Base-by-base conservation (phyloP, 2,797 vertebrate species). In the Thalassophryne amazonica region DNA sequence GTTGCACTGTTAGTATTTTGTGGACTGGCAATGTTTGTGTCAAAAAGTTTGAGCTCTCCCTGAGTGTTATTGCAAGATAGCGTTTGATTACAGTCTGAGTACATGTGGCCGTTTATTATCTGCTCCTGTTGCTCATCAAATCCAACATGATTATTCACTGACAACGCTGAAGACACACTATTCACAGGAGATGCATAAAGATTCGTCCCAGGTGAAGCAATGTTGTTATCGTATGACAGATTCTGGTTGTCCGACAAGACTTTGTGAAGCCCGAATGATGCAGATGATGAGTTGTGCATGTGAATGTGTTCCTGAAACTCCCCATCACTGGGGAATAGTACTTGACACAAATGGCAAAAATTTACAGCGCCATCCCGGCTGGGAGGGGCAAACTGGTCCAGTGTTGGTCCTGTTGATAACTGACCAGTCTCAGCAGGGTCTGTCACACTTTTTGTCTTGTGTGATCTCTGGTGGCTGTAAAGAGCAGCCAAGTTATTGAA, bases 401-500 rank as follows among this genome's bases (percentile, higher is more conserved):
- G 28, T 7, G 60, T 56, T 28, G 78, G 14, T 12, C 28, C 65
- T 6, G 60, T 2, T 7, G 69, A 70, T 0, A 76, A 40, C 7
- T 33, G 47, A 3, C 47, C 53, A 14, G 69, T 6, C 1, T 52
- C 67, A 33, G 52, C 22, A 0, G 36, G 15, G 8, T 76, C 78
- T 4, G 51, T 33, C 17, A 60, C 73, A 1, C 67, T 69, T 63
- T 73, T 78, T 2, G 65, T 53, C 52, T 87, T 91, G 63, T 95
- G 94, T 62, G 84, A 92, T 35, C 94, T 90, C 64, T 94, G 90
- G 55, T 97, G 94, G 64, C 92, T 94, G 40, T 90, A 92, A 38
- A 94, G 93, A 17, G 93, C 92, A 20, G 93, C 93, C 70, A 94
- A 84, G 54, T 97, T 96, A 57, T 85, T 92, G 45, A 95, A 90